Evolutionary conservation across 2,797 vertebrate species (phyloP), one percentile per base, ranked within the genome.

Genomic region (Fistularia commersonii): DNA sequence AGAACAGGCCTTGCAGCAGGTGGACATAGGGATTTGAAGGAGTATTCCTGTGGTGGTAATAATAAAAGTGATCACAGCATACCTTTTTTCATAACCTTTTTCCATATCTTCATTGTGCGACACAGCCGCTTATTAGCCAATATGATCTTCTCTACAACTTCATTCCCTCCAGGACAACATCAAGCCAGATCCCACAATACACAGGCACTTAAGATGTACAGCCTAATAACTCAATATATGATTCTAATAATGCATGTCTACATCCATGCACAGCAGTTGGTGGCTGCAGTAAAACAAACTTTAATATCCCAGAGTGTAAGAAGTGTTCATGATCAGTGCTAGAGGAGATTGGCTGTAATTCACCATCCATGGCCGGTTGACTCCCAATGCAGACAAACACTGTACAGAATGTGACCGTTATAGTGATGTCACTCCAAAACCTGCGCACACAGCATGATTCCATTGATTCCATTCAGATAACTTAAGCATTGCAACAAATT

Each of bases 301-400:
- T 84, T 84, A 86, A 89, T 87, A 83, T 80, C 85, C 60, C 61
- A 68, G 69, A 81, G 67, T 82, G 80, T 87, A 84, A 76, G 50
- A 82, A 65, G 33, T 57, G 66, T 69, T 87, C 83, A 87, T 80
- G 72, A 79, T 66, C 68, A 57, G 71, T 12, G 38, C 57, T 51
- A 61, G 48, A 67, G 58, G 56, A 46, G 69, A 58, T 48, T 8
- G 60, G 74, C 62, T 58, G 52, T 79, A 86, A 80, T 68, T 89
- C 81, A 79, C 50, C 52, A 66, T 66, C 57, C 36, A n/a, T 7
- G 32, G 64, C 50, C 63, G 53, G 47, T 53, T 63, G 59, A 23
- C n/a, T 57, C 48, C 57, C 60, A 48, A 13, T 14, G 57, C 33
- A 34, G 32, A 60, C 56, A 57, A 57, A 67, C 66, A 72, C 58